These are phyloP conservation scores for Epicauta chinensis DNA, from an alignment of 1,140 invertebrate species.

Conservation along the genomic window DNA sequence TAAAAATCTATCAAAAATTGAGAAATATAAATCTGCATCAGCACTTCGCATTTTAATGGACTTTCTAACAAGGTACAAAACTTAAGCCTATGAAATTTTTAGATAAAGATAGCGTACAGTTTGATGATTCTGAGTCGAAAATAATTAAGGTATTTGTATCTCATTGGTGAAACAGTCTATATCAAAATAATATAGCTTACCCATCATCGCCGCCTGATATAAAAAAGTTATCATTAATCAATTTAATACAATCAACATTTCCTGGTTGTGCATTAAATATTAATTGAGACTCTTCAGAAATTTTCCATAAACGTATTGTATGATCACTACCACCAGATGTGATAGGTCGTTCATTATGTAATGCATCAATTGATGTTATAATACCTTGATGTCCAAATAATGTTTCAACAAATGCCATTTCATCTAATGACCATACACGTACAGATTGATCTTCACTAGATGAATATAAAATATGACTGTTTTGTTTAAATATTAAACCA, in stretches of 20 bases:
- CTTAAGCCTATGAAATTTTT: no score
- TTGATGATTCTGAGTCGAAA: no score
- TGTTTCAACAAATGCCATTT: conserved; percentile 94
- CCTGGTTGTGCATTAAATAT: conserved; percentile 80
- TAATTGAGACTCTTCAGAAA: conserved; percentile 92
- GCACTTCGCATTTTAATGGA: no score
- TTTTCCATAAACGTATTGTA: conserved; percentile 88
- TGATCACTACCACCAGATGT: conserved; percentile 84
- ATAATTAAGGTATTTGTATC: no score
- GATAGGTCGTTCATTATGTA: conserved; percentile 77
- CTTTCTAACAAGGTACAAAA: no score
- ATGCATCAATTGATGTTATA: conserved; percentile 85
- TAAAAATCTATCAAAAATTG: no score
- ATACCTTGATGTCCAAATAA: conserved; percentile 87
- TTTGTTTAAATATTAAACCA: conserved; percentile 78
- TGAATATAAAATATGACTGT: conserved; percentile 86
- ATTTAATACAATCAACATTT: conserved; percentile 79
- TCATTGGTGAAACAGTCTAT: no score
- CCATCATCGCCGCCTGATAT: conserved; percentile 87
- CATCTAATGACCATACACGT: conserved; percentile 90
- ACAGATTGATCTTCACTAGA: conserved; percentile 77
- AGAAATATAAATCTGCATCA: no score
- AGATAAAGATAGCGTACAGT: no score
- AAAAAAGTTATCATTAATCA: conserved; percentile 91
- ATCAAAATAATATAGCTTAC: conserved; percentile 35